phyloP scores from a whole-genome alignment of 2,797 vertebrate genomes.

The Schizopygopsis malacanthus region DNA sequence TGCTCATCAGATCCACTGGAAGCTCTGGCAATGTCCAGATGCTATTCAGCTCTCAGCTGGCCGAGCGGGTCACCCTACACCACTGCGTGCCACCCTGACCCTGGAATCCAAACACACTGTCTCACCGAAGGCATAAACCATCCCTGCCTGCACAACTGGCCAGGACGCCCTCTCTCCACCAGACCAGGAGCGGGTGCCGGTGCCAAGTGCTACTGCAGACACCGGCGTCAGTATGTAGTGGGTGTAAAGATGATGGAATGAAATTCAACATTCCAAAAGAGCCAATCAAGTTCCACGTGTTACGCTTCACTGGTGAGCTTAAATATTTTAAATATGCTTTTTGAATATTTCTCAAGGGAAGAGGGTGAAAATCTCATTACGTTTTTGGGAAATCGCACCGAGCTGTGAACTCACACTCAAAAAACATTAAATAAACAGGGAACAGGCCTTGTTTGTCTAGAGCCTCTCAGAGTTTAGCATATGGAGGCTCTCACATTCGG shows the following conservation, averaged over 20 bases:
- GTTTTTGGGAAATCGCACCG: neutral
- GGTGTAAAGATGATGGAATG: constrained; percentile 28
- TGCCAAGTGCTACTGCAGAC: constrained; percentile 37
- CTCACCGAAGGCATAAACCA: constrained; percentile 51
- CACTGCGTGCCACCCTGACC: constrained; percentile 44
- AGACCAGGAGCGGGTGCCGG: neutral
- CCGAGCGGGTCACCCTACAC: constrained; percentile 35
- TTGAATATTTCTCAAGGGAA: neutral
- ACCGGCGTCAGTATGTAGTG: constrained; percentile 21
- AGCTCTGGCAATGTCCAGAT: constrained; percentile 26
- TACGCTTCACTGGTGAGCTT: neutral
- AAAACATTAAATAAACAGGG: constrained; percentile 58
- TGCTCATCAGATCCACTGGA: constrained; percentile 56
- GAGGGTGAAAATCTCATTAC: neutral
- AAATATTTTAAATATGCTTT: neutral
- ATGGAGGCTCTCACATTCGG: constrained; percentile 60
- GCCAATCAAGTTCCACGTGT: constrained; percentile 22
- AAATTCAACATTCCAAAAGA: constrained; percentile 44
- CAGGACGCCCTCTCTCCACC: constrained; percentile 26
- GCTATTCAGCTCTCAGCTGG: constrained; percentile 23
- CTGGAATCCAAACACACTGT: constrained; percentile 56
- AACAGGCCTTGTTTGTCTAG: constrained; percentile 59
- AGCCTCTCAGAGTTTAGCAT: constrained; percentile 48
- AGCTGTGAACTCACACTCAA: constrained; percentile 35
- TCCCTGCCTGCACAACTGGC: constrained; percentile 20